These are phyloP conservation scores for Choloepus hoffmanni DNA, from an alignment of 2,113 vertebrate genomes.

Conservation along the genomic window DNA sequence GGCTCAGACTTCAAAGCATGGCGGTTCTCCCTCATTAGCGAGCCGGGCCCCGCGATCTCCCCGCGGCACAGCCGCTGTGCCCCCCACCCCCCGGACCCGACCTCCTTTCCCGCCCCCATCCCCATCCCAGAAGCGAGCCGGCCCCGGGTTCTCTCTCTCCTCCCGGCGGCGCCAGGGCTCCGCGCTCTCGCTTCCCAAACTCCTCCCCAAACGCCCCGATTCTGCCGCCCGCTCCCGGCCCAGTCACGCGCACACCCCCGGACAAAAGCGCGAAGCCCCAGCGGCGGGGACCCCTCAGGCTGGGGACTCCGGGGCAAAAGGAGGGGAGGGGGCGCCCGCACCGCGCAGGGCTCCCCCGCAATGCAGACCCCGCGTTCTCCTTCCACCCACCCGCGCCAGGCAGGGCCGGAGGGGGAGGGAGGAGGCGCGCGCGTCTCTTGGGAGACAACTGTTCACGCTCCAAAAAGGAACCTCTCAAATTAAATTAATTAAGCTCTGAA, in stretches of 20 bases:
- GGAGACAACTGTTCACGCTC: conserved; percentile 70
- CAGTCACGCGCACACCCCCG: neutral
- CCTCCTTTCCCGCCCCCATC: neutral
- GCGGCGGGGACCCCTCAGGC: neutral
- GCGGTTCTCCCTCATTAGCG: neutral
- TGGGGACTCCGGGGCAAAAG: neutral
- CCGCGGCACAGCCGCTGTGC: too few species aligned
- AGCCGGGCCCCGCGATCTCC: neutral
- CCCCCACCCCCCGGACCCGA: neutral
- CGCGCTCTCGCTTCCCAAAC: neutral
- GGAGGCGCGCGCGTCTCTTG: neutral
- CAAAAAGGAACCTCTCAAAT: conserved; percentile 69
- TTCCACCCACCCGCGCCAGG: conserved; percentile 47
- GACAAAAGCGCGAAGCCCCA: too few species aligned
- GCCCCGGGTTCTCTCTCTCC: neutral
- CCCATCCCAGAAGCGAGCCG: too few species aligned
- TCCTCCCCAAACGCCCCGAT: too few species aligned
- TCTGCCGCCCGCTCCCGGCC: too few species aligned
- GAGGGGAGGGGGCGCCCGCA: neutral
- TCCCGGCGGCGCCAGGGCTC: too few species aligned
- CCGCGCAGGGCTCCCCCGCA: fast-evolving
- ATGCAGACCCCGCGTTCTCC: neutral
- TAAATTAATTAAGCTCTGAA: conserved; percentile 69
- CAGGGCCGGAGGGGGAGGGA: neutral
- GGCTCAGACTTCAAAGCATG: neutral